Base-by-base conservation (phyloP, 2,113 vertebrate genomes). In the Amphiprion ocellaris region DNA sequence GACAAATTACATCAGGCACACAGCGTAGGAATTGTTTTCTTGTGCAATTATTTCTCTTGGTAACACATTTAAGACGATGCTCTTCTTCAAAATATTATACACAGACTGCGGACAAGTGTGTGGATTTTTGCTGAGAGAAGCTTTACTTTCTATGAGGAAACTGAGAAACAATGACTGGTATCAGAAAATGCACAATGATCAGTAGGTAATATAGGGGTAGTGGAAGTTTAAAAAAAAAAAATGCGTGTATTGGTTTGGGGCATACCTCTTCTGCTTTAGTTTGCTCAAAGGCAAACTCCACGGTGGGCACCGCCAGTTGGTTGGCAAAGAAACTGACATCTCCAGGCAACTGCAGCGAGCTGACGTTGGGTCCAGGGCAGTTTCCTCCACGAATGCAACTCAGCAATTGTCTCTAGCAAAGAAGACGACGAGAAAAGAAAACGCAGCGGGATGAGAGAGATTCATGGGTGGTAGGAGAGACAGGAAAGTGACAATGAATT, bases 311-410 rank as follows among this genome's bases (percentile, higher is more conserved):
- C 67, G 96, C 97, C 9, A 99, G 95, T 12, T 95, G 93, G 93
- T 97, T 98, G 94, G 97, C 96, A 87, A 99, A 98, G 89, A 96
- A 97, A 83, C 95, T 89, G 0, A 94, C 87, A 84, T 98, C 97
- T 41, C 97, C 97, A 74, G 95, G 95, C 6, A 94, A 94, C 93
- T 99, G 98, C 64, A 96, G 85, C 1, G 96, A 96, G 79, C 93
- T 97, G 87, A 97, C 90, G 24, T 96, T 96, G 47, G 91, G 92
- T 80, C 84, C 92, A 0, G 89, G 84, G 79, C 98, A 99, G 63
- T 87, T 92, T 2, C 81, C 66, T 77, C 92, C 93, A 69, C 91
- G 90, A 39, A 94, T 91, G 78, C 97, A 99, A 74, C 83, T 96
- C 89, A 95, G 89, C 39, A 93, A 90, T 83, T 95, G 95, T 86